A percentile compares a stretch with the other conserved stretches of the same genome.
phyloP scores from a whole-genome alignment of 2,797 vertebrate genomes.

The Gorsachius magnificus region DNA sequence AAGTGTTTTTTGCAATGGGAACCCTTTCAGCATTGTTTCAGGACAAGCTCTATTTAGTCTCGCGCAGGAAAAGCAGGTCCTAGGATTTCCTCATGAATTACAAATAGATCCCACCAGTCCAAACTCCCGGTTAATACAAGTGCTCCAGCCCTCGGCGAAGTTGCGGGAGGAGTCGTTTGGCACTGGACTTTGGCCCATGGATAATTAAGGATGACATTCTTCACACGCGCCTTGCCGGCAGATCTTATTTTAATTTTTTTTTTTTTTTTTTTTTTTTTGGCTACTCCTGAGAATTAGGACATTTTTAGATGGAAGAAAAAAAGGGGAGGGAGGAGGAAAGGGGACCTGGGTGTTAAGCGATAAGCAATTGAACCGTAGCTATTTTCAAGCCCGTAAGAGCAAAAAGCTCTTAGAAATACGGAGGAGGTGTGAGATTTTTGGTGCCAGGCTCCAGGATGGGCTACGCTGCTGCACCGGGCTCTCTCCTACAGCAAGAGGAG shows the following conservation, averaged over 20 bases:
- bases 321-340: neutral
- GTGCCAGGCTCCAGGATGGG: neutral
- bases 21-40: constrained; percentile 48
- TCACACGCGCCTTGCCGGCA: neutral
- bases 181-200: neutral
- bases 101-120: constrained; percentile 29
- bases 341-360: neutral
- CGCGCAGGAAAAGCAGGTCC: constrained; percentile 54
- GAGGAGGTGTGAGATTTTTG: neutral
- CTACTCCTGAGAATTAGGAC: neutral
- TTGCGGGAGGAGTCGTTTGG: neutral
- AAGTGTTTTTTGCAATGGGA: constrained; percentile 20
- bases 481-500: fast-evolving
- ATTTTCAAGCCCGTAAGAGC: neutral
- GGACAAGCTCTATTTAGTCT: neutral
- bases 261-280: neutral
- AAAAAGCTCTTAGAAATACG: neutral
- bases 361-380: neutral
- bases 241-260: neutral
- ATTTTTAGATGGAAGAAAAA: neutral
- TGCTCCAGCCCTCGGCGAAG: neutral
- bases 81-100: constrained; percentile 38
- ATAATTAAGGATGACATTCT: neutral
- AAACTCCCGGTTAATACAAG: neutral
- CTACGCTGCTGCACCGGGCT: fast-evolving